Evolutionary conservation across 2,797 vertebrate species (phyloP), one percentile per base, ranked within the genome.

Genomic region (Typhlichthys subterraneus): DNA sequence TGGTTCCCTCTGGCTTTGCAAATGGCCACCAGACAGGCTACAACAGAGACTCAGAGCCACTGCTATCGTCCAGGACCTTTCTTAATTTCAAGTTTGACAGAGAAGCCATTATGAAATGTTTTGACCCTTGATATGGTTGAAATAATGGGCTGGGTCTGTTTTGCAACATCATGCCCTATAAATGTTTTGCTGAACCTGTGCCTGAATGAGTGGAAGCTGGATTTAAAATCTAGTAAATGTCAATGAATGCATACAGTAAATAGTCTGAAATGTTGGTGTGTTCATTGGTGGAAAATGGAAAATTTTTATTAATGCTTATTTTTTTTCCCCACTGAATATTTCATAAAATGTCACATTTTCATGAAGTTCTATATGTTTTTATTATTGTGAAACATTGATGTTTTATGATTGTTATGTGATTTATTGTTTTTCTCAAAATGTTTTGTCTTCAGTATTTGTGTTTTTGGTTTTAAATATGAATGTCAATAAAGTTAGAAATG

Each of bases 21-120:
- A 93, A 88, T 42, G 87, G 82, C 68, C 84, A 84, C 23, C 82
- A 85, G 57, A 8, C 85, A 60, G 66, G 86, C 57, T 92, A 89
- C 74, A 93, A 88, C 61, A 92, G 90, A 76, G 93, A 93, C 74
- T 88, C 80, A 61, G 92, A 93, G 60, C 87, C 87, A 48, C 75
- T 88, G 14, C 88, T 95, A 63, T 98, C 96, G 65, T 98, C 97
- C 61, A 93, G 88, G 83, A 85, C 96, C 72, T 99, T 99, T 85
- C 89, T 99, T 79, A 94, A 91, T 83, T 99, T 99, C 90, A 96
- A 90, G 85, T 98, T 99, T 70, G 95, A 99, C 87, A 91, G 90
- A 73, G 96, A 96, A 57, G 95, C 95, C 83, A 97, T 99, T 85
- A 97, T 99, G 97, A 98, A 92, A 86, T 96, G 90, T 91, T 95